Percentiles rank a stretch among this genome's conserved stretches.
Evolutionary conservation across 1,140 invertebrate species (phyloP).

Genomic region (Panagrolaimus sp.): DNA sequence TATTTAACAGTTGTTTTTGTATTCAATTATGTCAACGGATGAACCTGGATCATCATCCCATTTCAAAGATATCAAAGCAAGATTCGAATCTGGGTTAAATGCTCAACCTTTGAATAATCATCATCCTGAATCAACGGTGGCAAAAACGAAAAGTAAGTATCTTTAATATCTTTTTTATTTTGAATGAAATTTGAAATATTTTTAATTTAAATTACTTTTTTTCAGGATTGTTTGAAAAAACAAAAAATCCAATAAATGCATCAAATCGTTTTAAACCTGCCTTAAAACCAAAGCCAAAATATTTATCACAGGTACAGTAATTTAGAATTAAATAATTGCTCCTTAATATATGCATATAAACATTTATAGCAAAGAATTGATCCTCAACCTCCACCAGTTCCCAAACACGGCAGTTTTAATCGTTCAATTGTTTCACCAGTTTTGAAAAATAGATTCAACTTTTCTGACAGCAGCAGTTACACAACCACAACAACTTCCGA

Average conservation of each 20-base stretch:
- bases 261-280: conserved; percentile 9
- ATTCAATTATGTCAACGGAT: too few species aligned
- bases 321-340: not conserved
- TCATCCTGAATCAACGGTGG: not conserved
- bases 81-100: not conserved
- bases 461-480: too few species aligned
- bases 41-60: not conserved
- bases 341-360: not conserved
- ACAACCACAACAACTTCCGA: too few species aligned
- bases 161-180: too few species aligned
- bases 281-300: conserved; percentile 1
- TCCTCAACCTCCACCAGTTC: conserved; percentile 13
- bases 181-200: not conserved
- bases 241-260: not conserved
- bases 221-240: conserved; percentile 9
- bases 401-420: not conserved
- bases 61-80: not conserved
- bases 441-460: too few species aligned
- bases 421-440: too few species aligned
- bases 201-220: not conserved
- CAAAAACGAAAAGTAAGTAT: conserved; percentile 12
- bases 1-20: too few species aligned
- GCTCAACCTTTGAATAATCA: too few species aligned
- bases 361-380: not conserved
- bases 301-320: not conserved